Evolutionary conservation across 2,888 invertebrate genomes (phyloP), one percentile per base, ranked within the genome.

Genomic region (Mantis religiosa): DNA sequence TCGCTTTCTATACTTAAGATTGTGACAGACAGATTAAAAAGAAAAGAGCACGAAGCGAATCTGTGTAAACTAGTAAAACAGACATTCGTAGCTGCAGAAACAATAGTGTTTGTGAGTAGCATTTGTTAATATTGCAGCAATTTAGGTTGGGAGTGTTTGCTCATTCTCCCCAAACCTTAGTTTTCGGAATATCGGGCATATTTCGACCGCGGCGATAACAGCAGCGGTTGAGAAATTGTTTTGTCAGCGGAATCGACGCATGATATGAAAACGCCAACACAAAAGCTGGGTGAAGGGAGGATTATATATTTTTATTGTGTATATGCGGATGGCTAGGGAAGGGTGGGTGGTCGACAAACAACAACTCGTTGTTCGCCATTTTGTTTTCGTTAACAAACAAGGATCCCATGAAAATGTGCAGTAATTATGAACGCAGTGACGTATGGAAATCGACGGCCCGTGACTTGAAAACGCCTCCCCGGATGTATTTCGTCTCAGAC

Each of bases 371-470:
- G 86, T 54, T 28, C 82, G n/a, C 87, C 87, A 87, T 87, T 87
- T 87, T 87, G 87, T 82, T 87, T 30, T 82, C 87, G 82, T 71
- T 86, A 86, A 81, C 71, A 82, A 87, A 87, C 87, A 87, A 87
- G 82, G 82, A 87, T 28, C 54, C 87, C 82, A 34, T 87, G 54
- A 34, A 71, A 87, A 87, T 87, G 34, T 87, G 82, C 30, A 20
- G n/a, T 87, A 87, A 87, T 87, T 87, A 87, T 82, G 87, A 82
- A 30, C 25, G 34, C 87, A 87, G 82, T 87, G 87, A 34, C 82
- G 82, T 87, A 87, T 87, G 87, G 82, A 87, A 87, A n/a, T 34
- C 87, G 82, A 12, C 82, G 87, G 87, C n/a, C 34, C 87, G 28
- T 82, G 82, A 82, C 87, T 41, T 14, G 15, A 34, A 30, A 85